A percentile compares a stretch with the other conserved stretches of the same genome.
phyloP scores from a whole-genome alignment of 2,888 invertebrate genomes.

The Macaria liturata region DNA sequence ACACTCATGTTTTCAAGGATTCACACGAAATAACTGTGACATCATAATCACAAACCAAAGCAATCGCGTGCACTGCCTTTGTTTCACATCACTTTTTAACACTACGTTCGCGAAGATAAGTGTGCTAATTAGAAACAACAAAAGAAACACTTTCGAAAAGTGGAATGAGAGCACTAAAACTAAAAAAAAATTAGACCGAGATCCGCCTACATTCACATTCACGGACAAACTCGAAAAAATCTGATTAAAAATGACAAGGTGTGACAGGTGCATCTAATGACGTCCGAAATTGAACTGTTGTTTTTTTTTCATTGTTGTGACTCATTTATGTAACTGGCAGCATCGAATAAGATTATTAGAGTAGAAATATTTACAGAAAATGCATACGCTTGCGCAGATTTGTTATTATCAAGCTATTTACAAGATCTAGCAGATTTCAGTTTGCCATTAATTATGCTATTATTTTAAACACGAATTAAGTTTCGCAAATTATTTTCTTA shows the following conservation, averaged over 20 bases:
- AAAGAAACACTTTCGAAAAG: constrained; percentile 69
- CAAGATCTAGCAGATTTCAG: too few species aligned
- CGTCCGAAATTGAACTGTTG: constrained; percentile 56
- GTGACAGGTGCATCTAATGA: constrained; percentile 55
- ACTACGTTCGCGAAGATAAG: constrained; percentile 35
- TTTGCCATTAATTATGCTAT: not conserved
- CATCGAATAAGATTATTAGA: constrained; percentile 20
- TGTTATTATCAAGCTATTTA: too few species aligned
- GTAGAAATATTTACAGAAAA: too few species aligned
- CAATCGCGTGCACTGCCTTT: constrained; percentile 33
- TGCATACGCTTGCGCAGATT: not conserved
- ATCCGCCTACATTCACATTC: constrained; percentile 69
- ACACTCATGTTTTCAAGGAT: constrained; percentile 81
- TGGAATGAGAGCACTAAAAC: constrained; percentile 75
- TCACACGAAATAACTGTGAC: constrained; percentile 66
- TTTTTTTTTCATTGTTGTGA: constrained; percentile 19
- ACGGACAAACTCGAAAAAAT: constrained; percentile 51
- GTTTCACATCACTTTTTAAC: constrained; percentile 55
- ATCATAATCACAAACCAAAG: constrained; percentile 62
- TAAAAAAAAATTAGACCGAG: constrained; percentile 59
- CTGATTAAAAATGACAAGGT: constrained; percentile 38
- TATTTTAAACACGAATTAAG: too few species aligned
- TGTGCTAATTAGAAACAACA: constrained; percentile 51
- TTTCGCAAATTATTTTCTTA: too few species aligned
- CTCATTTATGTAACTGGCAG: constrained; percentile 31